A percentile compares a stretch with the other conserved stretches of the same genome.
phyloP scores from a whole-genome alignment of 1,140 invertebrate genomes.

The Parapsyche elsis region DNA sequence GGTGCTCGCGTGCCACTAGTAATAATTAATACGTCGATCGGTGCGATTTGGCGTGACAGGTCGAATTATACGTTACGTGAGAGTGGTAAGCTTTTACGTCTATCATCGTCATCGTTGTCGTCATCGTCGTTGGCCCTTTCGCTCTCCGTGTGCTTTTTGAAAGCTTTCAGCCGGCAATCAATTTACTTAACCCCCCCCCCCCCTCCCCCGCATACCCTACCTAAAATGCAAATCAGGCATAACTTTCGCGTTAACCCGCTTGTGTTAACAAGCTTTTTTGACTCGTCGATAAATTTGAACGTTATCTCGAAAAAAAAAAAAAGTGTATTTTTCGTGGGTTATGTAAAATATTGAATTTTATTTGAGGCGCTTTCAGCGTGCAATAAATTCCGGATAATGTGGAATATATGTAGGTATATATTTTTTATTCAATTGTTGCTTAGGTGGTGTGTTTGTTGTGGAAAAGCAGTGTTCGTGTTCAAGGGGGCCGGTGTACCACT shows the following conservation, averaged over 20 bases:
- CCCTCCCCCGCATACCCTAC: too few species aligned
- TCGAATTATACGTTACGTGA: conserved; percentile 4
- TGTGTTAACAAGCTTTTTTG: background rate
- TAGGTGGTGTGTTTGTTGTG: too few species aligned
- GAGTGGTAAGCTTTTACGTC: background rate
- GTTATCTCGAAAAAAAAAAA: background rate
- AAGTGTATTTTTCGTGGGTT: too few species aligned
- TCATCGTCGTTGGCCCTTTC: too few species aligned
- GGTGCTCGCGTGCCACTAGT: background rate
- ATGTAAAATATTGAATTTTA: too few species aligned
- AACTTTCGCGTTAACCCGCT: background rate
- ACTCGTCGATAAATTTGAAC: conserved; percentile 4
- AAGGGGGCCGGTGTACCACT: conserved; percentile 25
- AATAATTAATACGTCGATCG: background rate
- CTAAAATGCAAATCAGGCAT: conserved; percentile 10
- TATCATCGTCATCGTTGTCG: background rate
- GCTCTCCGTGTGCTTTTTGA: too few species aligned
- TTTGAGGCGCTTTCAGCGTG: too few species aligned
- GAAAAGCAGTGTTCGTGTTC: conserved; percentile 15
- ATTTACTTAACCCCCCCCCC: too few species aligned
- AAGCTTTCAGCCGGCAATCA: too few species aligned
- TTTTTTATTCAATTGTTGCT: too few species aligned
- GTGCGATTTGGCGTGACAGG: background rate
- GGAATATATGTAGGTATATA: too few species aligned
- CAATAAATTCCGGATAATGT: too few species aligned